A percentile compares a stretch with the other conserved stretches of the same genome.
phyloP scores from a whole-genome alignment of 2,113 vertebrate species.

The Oriolus oriolus region DNA sequence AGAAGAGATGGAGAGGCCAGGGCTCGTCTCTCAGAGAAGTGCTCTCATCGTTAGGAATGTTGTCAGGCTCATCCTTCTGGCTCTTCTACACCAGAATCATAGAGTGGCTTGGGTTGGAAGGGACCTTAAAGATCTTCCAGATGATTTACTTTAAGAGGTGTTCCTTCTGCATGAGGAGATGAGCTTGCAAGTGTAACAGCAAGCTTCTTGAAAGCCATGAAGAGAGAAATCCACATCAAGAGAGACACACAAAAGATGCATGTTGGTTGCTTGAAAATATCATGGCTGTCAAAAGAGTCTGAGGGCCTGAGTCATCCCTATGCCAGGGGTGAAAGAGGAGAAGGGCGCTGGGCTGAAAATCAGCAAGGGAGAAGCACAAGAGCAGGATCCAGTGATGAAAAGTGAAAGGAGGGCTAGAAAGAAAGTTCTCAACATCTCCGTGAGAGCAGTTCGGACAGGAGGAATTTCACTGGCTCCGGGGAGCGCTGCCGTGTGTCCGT shows the following conservation, averaged over 20 bases:
- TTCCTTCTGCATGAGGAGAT: background rate
- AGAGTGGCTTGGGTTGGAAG: background rate
- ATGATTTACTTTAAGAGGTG: background rate
- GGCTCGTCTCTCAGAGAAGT: background rate
- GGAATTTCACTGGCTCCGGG: background rate
- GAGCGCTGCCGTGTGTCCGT: fast-evolving
- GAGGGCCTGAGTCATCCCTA: background rate
- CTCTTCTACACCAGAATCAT: background rate
- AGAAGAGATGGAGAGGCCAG: background rate
- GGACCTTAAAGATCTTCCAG: too few species aligned
- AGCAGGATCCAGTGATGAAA: background rate
- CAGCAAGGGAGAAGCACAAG: background rate
- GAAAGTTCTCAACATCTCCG: background rate
- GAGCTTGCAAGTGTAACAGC: background rate
- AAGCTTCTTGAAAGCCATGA: background rate
- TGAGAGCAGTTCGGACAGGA: background rate
- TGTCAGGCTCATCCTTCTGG: background rate
- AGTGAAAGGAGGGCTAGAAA: background rate
- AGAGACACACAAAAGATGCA: background rate
- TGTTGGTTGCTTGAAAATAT: background rate
- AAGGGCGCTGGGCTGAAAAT: background rate
- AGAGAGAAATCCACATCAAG: background rate
- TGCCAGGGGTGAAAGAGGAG: background rate
- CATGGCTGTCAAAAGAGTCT: background rate
- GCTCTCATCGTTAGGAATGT: background rate